Conservation (phyloP, 2,888 invertebrate genomes). For the Ophion costatus region DNA sequence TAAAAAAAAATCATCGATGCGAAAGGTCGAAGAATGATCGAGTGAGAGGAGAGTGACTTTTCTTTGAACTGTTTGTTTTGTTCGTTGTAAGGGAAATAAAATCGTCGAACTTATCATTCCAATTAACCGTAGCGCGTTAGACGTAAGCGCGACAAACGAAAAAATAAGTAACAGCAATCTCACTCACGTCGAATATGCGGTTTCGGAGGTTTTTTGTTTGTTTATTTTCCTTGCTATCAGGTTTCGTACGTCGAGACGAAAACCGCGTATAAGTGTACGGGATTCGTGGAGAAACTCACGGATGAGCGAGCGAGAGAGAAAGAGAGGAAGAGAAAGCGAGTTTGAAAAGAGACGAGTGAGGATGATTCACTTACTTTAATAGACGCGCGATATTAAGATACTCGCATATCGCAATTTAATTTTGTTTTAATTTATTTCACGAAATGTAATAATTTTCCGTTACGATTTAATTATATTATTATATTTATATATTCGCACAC, state of each 20-base stretch:
- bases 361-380: conserved; percentile 65
- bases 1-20: conserved; percentile 33
- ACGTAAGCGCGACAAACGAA: too few relatives aligned
- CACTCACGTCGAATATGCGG: conserved; percentile 19
- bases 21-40: conserved; percentile 11
- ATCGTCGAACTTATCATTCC: conserved; percentile 9
- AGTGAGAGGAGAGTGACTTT: too few relatives aligned
- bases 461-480: conserved; percentile 42
- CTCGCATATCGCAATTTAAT: conserved; percentile 46
- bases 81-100: background rate
- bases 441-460: conserved; percentile 51
- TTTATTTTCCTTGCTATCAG: background rate
- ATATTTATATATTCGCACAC: conserved; percentile 39
- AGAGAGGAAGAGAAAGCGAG: conserved; percentile 18
- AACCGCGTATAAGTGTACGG: background rate
- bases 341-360: conserved; percentile 6
- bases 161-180: too few relatives aligned
- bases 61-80: background rate
- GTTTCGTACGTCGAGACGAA: conserved; percentile 2
- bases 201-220: background rate
- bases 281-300: conserved; percentile 14
- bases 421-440: conserved; percentile 60
- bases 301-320: background rate
- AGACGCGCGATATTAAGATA: conserved; percentile 54
- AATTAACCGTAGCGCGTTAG: too few relatives aligned